Conservation (phyloP, 2,797 vertebrate genomes). For the Acridotheres tristis region DNA sequence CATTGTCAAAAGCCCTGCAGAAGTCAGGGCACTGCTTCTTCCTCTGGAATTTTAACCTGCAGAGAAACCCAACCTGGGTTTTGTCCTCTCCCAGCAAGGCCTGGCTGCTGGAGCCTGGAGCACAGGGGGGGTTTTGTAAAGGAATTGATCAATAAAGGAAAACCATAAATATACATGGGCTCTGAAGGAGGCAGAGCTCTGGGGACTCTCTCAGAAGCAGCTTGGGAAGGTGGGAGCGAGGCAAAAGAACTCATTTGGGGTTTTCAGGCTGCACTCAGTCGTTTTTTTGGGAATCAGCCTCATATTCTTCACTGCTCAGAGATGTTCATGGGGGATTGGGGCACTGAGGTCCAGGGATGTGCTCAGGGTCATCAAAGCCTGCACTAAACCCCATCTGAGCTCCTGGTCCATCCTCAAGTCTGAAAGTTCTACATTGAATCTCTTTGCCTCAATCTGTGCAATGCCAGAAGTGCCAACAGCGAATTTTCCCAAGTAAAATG, state of each 20-base stretch:
- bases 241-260: not conserved
- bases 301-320: rapidly evolving
- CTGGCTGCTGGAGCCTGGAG: not conserved
- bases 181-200: not conserved
- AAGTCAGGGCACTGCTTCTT: not conserved
- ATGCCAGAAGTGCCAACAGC: not conserved
- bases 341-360: not conserved
- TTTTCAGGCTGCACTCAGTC: not conserved
- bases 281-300: not conserved
- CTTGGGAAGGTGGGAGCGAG: not conserved
- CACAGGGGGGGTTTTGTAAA: not conserved
- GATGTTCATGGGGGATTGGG: rapidly evolving
- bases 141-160: not conserved
- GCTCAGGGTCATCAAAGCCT: not conserved
- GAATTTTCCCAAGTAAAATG: not conserved
- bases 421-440: not conserved
- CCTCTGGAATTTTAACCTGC: not conserved
- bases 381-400: not conserved
- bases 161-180: not conserved
- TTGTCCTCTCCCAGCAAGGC: not conserved
- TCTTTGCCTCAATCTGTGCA: rapidly evolving
- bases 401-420: not conserved
- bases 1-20: not conserved
- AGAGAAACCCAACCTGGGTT: not conserved
- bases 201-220: not conserved